Evolutionary conservation across 2,888 invertebrate species (phyloP), one percentile per base, ranked within the genome.

Genomic region (Lordiphosa andalusiaca): DNA sequence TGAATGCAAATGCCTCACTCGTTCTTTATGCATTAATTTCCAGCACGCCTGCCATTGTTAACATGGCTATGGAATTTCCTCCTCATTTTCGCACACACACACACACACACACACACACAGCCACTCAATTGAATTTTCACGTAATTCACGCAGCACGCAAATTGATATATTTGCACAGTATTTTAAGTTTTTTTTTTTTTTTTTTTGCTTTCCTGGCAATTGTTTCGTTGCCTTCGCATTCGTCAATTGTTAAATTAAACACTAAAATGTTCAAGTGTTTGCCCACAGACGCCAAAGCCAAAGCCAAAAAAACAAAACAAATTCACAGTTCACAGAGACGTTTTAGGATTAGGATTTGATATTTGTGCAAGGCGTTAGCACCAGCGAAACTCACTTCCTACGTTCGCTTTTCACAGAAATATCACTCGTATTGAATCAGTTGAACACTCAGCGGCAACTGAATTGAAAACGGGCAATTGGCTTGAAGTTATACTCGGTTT

Each of bases 391-490:
- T 83, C 73, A 82, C 85, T 80, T 75, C 68, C 38, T 54, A 63
- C 47, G 36, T 55, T 46, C 6, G 33, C 47, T 55, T 59, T 40
- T 23, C 38, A 44, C 16, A 44, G 19, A 33, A 44, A n/a, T 19
- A 33, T 56, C 47, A 64, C 53, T 64, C 61, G 69, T 80, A 81
- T 78, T 69, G 86, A 71, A 74, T 81, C 74, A 63, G 84, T 69
- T 81, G 86, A 84, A 77, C 73, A 83, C 83, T 80, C 80, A 86
- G 74, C 84, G 74, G 60, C 81, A 73, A 88, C 88, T 88, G 82
- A 88, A 82, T 70, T 69, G 67, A 67, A 82, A 80, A 71, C 71
- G 71, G 53, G 61, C 73, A 80, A 80, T 73, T 78, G 73, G 71
- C 81, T 76, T 72, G 70, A 85, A 87, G 87, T 86, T 86, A 86